A percentile compares a stretch with the other conserved stretches of the same genome.
phyloP scores from a whole-genome alignment of 1,140 invertebrate species.

The Phthorimaea operculella region DNA sequence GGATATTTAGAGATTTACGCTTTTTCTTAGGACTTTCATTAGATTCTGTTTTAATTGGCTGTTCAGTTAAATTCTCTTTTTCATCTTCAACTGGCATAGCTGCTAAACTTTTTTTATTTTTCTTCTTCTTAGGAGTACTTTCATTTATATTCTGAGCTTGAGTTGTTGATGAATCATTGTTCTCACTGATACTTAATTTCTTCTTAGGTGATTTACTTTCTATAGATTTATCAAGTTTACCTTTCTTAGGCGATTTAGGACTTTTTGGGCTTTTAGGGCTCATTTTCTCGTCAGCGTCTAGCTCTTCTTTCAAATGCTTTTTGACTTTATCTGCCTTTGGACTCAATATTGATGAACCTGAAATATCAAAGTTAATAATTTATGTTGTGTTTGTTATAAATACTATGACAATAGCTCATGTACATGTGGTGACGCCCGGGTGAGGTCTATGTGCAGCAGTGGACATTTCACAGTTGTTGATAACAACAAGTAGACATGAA shows the following conservation, averaged over 20 bases:
- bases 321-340: conserved; percentile 56
- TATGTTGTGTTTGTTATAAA: too few species aligned
- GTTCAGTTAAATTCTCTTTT: background rate
- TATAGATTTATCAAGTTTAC: background rate
- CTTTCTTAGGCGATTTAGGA: conserved; percentile 18
- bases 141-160: conserved; percentile 1
- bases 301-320: conserved; percentile 49
- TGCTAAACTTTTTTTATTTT: background rate
- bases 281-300: conserved; percentile 25
- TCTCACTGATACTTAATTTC: background rate
- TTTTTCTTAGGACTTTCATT: background rate
- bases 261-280: conserved; percentile 24
- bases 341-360: conserved; percentile 21
- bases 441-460: too few species aligned
- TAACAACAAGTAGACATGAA: too few species aligned
- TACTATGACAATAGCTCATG: too few species aligned
- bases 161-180: conserved; percentile 5
- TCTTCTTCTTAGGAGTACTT: conserved; percentile 5
- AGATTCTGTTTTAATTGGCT: background rate
- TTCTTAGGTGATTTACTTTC: conserved; percentile 6
- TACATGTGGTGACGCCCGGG: too few species aligned
- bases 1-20: background rate
- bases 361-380: too few species aligned
- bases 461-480: too few species aligned
- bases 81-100: background rate